phyloP scores from a whole-genome alignment of 2,888 invertebrate genomes.

The Pandemis cinnamomeana region DNA sequence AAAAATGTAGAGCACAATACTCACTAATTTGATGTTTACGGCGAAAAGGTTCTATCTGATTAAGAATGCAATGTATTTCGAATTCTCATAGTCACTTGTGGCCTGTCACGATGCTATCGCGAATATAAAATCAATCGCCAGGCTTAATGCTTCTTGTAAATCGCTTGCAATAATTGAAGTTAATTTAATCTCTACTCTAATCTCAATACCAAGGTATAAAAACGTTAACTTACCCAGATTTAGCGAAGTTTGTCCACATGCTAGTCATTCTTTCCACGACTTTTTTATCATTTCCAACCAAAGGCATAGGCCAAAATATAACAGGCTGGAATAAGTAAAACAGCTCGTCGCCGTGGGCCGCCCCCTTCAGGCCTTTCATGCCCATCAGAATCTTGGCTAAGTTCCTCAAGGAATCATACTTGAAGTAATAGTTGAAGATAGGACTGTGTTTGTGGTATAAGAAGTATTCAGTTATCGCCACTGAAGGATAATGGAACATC shows the following conservation, averaged over 20 bases:
- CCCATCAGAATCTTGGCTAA: constrained; percentile 35
- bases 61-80: no score
- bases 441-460: constrained; percentile 18
- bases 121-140: no score
- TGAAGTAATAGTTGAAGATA: constrained; percentile 44
- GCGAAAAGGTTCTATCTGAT: no score
- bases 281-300: constrained; percentile 21
- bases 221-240: constrained; percentile 41
- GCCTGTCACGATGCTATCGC: no score
- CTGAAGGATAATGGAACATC: constrained; percentile 40
- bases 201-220: no score
- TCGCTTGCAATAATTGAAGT: no score
- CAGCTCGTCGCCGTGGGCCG: constrained; percentile 42
- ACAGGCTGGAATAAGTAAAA: constrained; percentile 36
- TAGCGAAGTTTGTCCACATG: constrained; percentile 46
- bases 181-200: no score
- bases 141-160: no score
- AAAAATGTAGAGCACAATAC: not conserved
- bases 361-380: constrained; percentile 34
- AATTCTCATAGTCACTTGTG: not conserved
- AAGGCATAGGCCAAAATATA: constrained; percentile 34
- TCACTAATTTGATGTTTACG: no score
- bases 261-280: constrained; percentile 39
- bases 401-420: constrained; percentile 42
- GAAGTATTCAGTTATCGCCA: constrained; percentile 30